phyloP scores from a whole-genome alignment of 1,140 invertebrate genomes.

The Stegodyphus mimosarum region DNA sequence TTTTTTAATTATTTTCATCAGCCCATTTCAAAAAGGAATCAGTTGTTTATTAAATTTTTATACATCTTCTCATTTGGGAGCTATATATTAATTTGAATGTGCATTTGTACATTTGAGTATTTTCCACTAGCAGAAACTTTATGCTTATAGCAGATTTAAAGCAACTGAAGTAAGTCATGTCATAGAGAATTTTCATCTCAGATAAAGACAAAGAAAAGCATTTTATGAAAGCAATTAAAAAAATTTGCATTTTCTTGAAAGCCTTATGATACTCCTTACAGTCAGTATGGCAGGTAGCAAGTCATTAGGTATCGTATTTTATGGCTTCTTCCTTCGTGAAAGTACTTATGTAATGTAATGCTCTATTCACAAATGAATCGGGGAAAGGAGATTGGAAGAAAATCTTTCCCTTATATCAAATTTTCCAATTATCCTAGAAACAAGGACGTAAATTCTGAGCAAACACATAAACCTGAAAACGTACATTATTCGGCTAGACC shows the following conservation, averaged over 20 bases:
- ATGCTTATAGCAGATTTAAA: too few relatives aligned
- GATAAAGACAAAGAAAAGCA: not conserved
- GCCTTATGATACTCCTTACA: constrained; percentile 12
- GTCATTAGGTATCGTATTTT: constrained; percentile 1
- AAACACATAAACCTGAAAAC: constrained; percentile 32
- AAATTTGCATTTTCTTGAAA: constrained; percentile 21
- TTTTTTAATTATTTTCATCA: too few relatives aligned
- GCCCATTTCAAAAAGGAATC: too few relatives aligned
- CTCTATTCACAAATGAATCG: constrained; percentile 13
- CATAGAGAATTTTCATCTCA: too few relatives aligned
- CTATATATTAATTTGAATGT: too few relatives aligned
- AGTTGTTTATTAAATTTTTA: too few relatives aligned
- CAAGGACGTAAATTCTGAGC: constrained; percentile 36
- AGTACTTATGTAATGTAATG: not conserved
- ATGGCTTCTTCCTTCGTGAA: not conserved
- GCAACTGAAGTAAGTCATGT: too few relatives aligned
- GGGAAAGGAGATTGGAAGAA: constrained; percentile 4
- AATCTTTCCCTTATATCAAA: constrained; percentile 28
- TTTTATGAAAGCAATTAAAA: not conserved
- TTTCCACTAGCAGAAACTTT: too few relatives aligned
- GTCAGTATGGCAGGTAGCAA: not conserved
- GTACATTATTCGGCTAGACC: constrained; percentile 15
- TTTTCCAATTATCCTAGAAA: constrained; percentile 38
- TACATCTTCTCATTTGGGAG: too few relatives aligned
- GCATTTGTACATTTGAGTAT: too few relatives aligned